Percentiles rank a stretch among this genome's conserved stretches.
Conservation (phyloP, 2,797 vertebrate genomes). For the Notolabrus celidotus region DNA sequence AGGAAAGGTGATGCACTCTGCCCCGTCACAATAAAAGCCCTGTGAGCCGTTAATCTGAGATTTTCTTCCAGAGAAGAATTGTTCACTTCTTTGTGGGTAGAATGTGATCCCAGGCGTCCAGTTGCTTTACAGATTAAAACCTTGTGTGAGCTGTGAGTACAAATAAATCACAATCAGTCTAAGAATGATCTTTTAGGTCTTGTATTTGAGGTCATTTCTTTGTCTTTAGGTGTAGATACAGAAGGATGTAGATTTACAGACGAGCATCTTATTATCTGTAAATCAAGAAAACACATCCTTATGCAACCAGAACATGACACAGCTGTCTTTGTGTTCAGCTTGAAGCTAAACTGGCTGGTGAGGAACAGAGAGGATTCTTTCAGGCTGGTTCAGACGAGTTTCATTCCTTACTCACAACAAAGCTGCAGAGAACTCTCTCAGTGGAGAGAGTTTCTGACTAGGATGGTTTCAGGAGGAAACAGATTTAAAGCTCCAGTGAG, state of each 20-base stretch:
- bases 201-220: too few relatives aligned
- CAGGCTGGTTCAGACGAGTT: neutral
- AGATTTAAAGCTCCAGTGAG: too few relatives aligned
- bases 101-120: too few relatives aligned
- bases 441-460: neutral
- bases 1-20: constrained; percentile 30
- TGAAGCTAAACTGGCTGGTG: neutral
- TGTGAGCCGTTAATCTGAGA: constrained; percentile 35
- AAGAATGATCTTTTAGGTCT: too few relatives aligned
- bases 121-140: too few relatives aligned
- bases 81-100: too few relatives aligned
- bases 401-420: neutral
- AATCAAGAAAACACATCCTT: neutral
- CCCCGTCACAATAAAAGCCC: constrained; percentile 26
- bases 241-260: too few relatives aligned
- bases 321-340: neutral
- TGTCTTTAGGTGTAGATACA: too few relatives aligned
- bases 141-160: too few relatives aligned
- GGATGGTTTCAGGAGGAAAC: too few relatives aligned
- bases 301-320: neutral
- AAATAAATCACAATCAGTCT: too few relatives aligned
- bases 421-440: too few relatives aligned
- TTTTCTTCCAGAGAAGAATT: neutral
- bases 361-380: neutral
- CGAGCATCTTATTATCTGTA: neutral